These are phyloP conservation scores for Ia io DNA, from an alignment of 2,113 vertebrate species.

Conservation along the genomic window DNA sequence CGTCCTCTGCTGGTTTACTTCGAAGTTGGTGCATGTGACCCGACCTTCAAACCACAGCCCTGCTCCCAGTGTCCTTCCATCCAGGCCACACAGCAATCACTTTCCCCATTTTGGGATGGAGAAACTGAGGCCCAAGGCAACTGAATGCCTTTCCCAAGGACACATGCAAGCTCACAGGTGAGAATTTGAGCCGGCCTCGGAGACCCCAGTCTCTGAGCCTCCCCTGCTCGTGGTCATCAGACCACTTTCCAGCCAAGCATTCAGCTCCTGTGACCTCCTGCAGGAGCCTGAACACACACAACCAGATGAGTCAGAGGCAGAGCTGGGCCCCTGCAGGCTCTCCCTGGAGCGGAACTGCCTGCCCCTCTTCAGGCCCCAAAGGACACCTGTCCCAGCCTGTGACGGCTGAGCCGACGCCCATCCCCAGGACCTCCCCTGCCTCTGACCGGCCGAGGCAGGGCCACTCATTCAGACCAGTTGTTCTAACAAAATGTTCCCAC, in stretches of 20 bases:
- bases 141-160: neutral
- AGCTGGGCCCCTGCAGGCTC: neutral
- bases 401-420: neutral
- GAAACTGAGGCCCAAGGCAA: neutral
- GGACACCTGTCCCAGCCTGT: neutral
- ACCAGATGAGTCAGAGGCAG: neutral
- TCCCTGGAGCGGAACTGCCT: neutral
- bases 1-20: neutral
- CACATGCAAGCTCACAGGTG: neutral
- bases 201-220: neutral
- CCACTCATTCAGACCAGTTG: neutral
- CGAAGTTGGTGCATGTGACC: neutral
- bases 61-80: rapidly evolving
- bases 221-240: neutral
- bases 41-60: neutral
- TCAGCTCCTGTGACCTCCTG: neutral
- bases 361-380: neutral
- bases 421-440: neutral
- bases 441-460: neutral
- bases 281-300: neutral
- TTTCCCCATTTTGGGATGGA: neutral
- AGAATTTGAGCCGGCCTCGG: neutral
- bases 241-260: neutral
- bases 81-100: neutral
- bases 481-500: neutral